Evolutionary conservation across 1,140 invertebrate genomes (phyloP).

Genomic region (Hylaeus anthracinus): DNA sequence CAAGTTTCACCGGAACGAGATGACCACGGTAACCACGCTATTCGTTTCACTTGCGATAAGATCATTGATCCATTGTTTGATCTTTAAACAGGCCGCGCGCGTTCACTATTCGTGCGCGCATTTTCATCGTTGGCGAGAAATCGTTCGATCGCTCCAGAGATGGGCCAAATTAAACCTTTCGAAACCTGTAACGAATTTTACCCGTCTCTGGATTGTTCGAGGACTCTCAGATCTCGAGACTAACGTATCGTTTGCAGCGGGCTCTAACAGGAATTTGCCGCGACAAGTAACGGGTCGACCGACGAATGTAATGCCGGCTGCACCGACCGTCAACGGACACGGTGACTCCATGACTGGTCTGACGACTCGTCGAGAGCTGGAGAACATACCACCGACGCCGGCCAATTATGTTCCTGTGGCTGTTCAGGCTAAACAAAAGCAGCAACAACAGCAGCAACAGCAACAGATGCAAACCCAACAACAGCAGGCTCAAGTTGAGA

Average conservation of each 20-base stretch:
- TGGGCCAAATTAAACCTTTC: no score
- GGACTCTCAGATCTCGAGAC: not conserved
- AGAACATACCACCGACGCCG: slow-evolving; percentile 74
- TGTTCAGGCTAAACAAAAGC: slow-evolving; percentile 56
- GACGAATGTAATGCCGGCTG: slow-evolving; percentile 77
- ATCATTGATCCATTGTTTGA: no score
- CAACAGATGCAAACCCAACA: slow-evolving; percentile 50
- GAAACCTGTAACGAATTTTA: no score
- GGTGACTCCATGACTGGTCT: slow-evolving; percentile 70
- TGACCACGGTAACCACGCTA: slow-evolving; percentile 30
- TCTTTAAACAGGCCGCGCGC: no score
- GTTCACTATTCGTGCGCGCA: not conserved
- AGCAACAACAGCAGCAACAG: slow-evolving; percentile 57
- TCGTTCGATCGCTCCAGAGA: no score
- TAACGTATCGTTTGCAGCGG: slow-evolving; percentile 65
- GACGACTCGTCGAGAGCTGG: slow-evolving; percentile 74
- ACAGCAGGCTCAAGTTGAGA: slow-evolving; percentile 70
- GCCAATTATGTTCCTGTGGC: no score
- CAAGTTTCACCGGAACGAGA: slow-evolving; percentile 2
- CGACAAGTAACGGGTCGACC: slow-evolving; percentile 70
- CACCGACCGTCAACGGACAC: slow-evolving; percentile 75
- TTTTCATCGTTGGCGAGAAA: not conserved
- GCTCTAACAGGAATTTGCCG: slow-evolving; percentile 72
- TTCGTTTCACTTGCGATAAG: not conserved
- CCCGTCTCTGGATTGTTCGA: no score